These are phyloP conservation scores for Otus sunia DNA, from an alignment of 2,113 vertebrate genomes.

Conservation along the genomic window DNA sequence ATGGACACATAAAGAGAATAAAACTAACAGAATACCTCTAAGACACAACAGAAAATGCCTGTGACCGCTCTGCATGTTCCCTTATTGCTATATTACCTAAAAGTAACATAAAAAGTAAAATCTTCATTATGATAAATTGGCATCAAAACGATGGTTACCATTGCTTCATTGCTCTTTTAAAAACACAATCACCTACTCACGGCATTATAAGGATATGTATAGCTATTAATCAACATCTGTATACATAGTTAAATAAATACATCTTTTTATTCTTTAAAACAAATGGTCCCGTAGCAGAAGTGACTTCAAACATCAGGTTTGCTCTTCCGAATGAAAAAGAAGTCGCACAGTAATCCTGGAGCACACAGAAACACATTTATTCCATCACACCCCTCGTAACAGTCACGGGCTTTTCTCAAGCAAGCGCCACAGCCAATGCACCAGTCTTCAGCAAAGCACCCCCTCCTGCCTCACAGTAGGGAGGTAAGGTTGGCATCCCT, in stretches of 20 bases:
- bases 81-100: not conserved
- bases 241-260: not conserved
- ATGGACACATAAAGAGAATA: not conserved
- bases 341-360: not conserved
- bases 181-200: not conserved
- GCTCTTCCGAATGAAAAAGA: not conserved
- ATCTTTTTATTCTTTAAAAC: not conserved
- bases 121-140: not conserved
- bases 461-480: not conserved
- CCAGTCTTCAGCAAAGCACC: not conserved
- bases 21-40: not conserved
- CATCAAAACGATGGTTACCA: not conserved
- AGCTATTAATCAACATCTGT: not conserved
- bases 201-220: not conserved
- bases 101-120: not conserved
- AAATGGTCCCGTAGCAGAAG: not conserved
- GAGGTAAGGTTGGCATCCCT: not conserved
- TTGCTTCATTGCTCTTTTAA: not conserved
- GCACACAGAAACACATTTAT: not conserved
- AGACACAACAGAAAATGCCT: not conserved
- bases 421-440: not conserved
- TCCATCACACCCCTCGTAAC: rapidly evolving
- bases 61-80: not conserved
- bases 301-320: not conserved
- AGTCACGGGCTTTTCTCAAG: rapidly evolving